Base-by-base conservation (phyloP, 1,140 invertebrate genomes). In the Pachyrhynchus sulphureomaculatus region DNA sequence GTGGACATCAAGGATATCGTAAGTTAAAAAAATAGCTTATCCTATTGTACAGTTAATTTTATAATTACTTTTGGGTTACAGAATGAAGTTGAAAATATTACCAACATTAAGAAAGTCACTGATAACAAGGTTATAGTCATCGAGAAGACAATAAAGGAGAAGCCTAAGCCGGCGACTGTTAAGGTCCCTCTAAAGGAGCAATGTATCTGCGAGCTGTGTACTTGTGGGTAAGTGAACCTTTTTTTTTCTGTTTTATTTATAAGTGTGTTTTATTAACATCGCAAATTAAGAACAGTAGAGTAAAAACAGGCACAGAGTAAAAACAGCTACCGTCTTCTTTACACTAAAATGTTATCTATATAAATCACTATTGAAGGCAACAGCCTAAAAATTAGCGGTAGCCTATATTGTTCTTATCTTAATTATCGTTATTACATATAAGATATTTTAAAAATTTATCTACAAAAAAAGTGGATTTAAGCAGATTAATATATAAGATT, bases 181-280 rank as follows among this genome's bases (percentile, higher is more conserved):
- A 68, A 66, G 41, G 42, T 69, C 9, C 80, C 79, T 2, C 51
- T 76, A 39, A 90, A 90, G 74, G 90, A 92, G 74, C 87, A 90
- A 75, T 93, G 91, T 71, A 91, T 93, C 66, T 93, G 91, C 75
- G 89, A 93, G 79, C 87, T 93, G 36, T 93, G 91, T 74, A 93
- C 90, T 71, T 93, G 91, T 78, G 91, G 91, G 91, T 93, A 80
- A 88, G 88, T 86, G n/a, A 54, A 58, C 57, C 26, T 59, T 54
- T 65, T 77, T 70, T 8, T 26, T 26, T 26, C 8, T 26, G 24
- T 8, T 26, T n/a, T n/a, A n/a, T n/a, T n/a, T n/a, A n/a, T n/a
- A n/a, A n/a, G n/a, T n/a, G n/a, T n/a, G n/a, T n/a, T n/a, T n/a
- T n/a, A n/a, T n/a, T n/a, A n/a, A n/a, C n/a, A n/a, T n/a, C n/a